Conservation (phyloP, 2,113 vertebrate genomes). For the Thalassarche chlororhynchos region DNA sequence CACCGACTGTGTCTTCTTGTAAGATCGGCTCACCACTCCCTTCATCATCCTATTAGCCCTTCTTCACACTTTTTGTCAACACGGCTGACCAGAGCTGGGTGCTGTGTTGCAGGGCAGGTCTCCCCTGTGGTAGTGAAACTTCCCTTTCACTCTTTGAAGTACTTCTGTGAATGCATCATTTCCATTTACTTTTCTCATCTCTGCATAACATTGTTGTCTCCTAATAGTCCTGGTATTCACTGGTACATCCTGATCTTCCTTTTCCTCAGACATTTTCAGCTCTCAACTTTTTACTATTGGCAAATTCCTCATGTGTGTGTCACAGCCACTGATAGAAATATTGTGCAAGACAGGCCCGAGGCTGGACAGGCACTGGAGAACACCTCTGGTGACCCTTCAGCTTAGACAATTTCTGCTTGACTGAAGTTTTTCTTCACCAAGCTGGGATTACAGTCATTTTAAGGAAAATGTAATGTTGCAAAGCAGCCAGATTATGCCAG, state of each 20-base stretch:
- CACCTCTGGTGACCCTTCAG: not conserved
- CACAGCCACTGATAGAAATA: not conserved
- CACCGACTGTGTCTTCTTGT: not conserved
- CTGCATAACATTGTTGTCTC: not conserved
- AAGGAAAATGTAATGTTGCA: not conserved
- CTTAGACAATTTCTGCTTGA: not conserved
- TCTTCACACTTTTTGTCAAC: not conserved
- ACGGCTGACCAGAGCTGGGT: fast-evolving
- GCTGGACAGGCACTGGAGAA: not conserved
- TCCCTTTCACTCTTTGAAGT: not conserved
- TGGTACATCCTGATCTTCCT: not conserved
- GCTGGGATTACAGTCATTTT: not conserved
- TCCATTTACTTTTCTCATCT: not conserved
- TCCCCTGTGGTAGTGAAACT: not conserved
- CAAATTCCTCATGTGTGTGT: not conserved
- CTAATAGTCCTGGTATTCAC: not conserved
- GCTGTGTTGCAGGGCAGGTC: not conserved
- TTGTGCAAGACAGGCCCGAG: not conserved
- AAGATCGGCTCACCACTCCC: not conserved
- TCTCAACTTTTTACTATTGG: not conserved
- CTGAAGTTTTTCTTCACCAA: not conserved
- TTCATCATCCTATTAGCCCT: not conserved
- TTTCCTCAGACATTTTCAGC: not conserved
- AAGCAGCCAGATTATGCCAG: not conserved
- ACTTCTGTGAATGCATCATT: not conserved